Percentiles rank a stretch among this genome's conserved stretches.
phyloP scores from a whole-genome alignment of 2,113 vertebrate genomes.

The Odocoileus hemionus region DNA sequence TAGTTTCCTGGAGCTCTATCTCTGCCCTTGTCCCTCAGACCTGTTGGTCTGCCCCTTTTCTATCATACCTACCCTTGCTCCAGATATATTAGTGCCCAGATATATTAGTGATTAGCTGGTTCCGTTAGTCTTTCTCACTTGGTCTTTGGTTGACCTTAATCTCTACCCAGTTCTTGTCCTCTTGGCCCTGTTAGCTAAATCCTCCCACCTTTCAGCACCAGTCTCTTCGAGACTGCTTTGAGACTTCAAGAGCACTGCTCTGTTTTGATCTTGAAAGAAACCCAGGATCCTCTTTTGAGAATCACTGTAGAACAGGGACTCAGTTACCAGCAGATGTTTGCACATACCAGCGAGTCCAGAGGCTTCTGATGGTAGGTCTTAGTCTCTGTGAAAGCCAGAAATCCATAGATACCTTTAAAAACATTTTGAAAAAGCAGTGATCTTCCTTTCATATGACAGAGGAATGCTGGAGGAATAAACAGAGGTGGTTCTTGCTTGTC shows the following conservation, averaged over 20 bases:
- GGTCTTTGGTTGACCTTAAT: neutral
- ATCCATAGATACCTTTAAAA: neutral
- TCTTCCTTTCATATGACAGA: neutral
- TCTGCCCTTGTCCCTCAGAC: neutral
- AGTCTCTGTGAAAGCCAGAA: neutral
- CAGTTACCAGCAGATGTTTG: neutral
- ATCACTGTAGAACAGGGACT: neutral
- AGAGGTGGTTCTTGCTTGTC: neutral
- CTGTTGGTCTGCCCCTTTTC: neutral
- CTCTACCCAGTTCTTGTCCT: neutral
- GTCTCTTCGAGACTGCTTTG: neutral
- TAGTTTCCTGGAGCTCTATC: neutral
- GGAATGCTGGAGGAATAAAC: neutral
- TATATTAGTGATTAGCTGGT: neutral
- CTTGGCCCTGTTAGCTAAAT: neutral
- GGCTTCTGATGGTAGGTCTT: neutral
- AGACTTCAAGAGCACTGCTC: neutral
- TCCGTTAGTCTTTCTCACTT: neutral
- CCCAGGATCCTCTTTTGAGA: neutral
- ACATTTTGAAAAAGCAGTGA: no score
- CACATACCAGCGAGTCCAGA: neutral
- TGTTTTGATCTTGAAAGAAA: neutral
- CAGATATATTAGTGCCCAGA: neutral
- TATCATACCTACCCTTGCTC: no score
- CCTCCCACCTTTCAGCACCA: neutral